Percentiles rank a stretch among this genome's conserved stretches.
These are phyloP conservation scores for Leptinotarsa undecemlineata DNA, from an alignment of 1,140 invertebrate genomes.

Conservation along the genomic window DNA sequence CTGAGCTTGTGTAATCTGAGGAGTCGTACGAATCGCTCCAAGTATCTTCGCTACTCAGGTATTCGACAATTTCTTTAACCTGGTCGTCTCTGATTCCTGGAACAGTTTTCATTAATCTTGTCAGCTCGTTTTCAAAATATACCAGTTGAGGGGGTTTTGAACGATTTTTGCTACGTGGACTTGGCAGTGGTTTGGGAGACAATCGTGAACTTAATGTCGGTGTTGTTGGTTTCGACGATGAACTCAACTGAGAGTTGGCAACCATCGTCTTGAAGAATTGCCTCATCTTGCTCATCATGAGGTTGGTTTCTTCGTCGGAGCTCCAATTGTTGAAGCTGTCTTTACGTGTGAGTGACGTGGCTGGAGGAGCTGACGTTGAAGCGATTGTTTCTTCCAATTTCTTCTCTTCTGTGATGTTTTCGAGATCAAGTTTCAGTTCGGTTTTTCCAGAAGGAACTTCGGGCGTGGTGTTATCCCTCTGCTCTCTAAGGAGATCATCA, in stretches of 20 bases:
- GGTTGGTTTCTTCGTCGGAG: constrained; percentile 88
- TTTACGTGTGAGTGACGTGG: constrained; percentile 70
- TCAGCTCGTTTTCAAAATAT: constrained; percentile 87
- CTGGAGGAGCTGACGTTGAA: constrained; percentile 51
- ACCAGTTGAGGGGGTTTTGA: constrained; percentile 81
- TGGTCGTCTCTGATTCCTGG: constrained; percentile 88
- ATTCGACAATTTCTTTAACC: constrained; percentile 88
- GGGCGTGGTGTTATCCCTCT: constrained; percentile 48
- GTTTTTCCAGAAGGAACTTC: constrained; percentile 51
- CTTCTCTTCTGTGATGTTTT: constrained; percentile 58
- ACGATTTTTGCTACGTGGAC: constrained; percentile 59
- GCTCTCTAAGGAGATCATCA: constrained; percentile 78
- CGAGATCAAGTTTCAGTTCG: constrained; percentile 62
- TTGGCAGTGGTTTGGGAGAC: constrained; percentile 58
- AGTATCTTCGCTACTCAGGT: constrained; percentile 87
- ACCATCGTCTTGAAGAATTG: constrained; percentile 90
- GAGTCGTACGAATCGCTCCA: constrained; percentile 92
- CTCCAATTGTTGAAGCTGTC: constrained; percentile 93
- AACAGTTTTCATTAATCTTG: constrained; percentile 88
- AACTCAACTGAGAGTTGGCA: constrained; percentile 62
- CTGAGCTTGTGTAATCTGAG: constrained; percentile 87
- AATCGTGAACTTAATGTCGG: constrained; percentile 57
- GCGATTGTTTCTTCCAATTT: constrained; percentile 54
- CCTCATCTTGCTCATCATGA: constrained; percentile 93
- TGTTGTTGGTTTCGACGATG: constrained; percentile 55